Base-by-base conservation (phyloP, 2,888 invertebrate genomes). In the Nowickia ferox region DNA sequence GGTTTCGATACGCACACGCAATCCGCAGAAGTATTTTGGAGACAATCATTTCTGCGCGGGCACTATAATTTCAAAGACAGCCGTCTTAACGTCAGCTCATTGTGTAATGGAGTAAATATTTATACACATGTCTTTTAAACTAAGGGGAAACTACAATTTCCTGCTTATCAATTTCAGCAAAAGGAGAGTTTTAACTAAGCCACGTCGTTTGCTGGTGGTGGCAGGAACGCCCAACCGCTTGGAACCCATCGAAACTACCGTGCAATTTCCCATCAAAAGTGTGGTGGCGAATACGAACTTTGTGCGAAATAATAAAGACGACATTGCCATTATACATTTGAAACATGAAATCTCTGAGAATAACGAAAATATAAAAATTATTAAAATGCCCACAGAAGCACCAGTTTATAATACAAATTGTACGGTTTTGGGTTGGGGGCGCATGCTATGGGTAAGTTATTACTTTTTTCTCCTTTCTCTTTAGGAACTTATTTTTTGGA, bases 41-140 rank as follows among this genome's bases (percentile, higher is more conserved):
- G 89, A 89, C 44, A 89, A 89, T 84, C 89, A 90, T 53, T 90
- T 87, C 63, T 90, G 89, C 38, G 80, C 88, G 0, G 89, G 89
- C 11, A 68, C 82, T 9, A 80, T 90, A 19, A 79, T 90, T 1
- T 84, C 66, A 9, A 74, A 83, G 8, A 79, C 69, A 15, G 84
- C 84, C 17, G 77, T 90, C 0, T 38, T 90, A 15, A 89, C 89
- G 0, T 75, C 89, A 8, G 89, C 88, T 1, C 87, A 87, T 11
- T 90, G 89, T 71, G 86, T 88, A 0, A 87, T 88, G 80, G 81
- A 87, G 88, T 88, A 74, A 53, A 79, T 84, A 61, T 9, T 44
- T 15, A 1, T 69, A 30, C 5, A 30, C 13, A 10, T 22, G 15
- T 2, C 11, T 15, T 42, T 22, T 1, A 8, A 59, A 40, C 9